Evolutionary conservation across 2,797 vertebrate genomes (phyloP), one percentile per base, ranked within the genome.

Genomic region (Oophaga sylvatica): DNA sequence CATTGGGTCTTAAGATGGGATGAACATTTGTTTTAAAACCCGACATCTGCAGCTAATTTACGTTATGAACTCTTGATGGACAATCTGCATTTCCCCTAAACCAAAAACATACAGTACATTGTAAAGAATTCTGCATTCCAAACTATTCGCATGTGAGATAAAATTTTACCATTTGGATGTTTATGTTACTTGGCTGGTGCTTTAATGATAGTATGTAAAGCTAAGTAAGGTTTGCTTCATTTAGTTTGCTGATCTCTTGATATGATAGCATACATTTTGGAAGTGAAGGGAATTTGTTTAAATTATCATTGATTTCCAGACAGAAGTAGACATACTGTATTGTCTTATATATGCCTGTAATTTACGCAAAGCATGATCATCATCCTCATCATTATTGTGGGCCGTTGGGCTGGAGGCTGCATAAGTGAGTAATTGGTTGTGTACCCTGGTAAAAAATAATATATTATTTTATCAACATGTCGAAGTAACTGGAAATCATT

Each of bases 101-200:
- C 45, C 63, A 83, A 83, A 87, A 87, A 76, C 86, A 77, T 86
- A 86, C 81, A 85, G 59, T 82, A 62, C 76, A 85, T 89, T 89
- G 80, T 76, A 73, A 79, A 88, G 81, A 81, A 89, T 31, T 59
- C 70, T 62, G 86, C 83, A 20, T 89, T 91, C 86, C 91, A 88
- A 90, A 83, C 83, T 81, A 78, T 91, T 89, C 91, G 62, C 88
- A 92, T 90, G 84, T 90, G 87, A 88, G 57, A 75, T 29, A 89
- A 79, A 86, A 83, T 88, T 65, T 85, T 79, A 63, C 56, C 57
- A 84, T 80, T 57, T 41, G 84, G 45, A 90, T 78, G 80, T 86
- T 78, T 89, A 86, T 86, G 80, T 86, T 86, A 79, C 57, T 86
- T 89, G 88, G 88, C 84, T 80, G 59, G 80, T n/a, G 73, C 26